Evolutionary conservation across 2,797 vertebrate genomes (phyloP).

Genomic region (Myiotriccus ornatus): DNA sequence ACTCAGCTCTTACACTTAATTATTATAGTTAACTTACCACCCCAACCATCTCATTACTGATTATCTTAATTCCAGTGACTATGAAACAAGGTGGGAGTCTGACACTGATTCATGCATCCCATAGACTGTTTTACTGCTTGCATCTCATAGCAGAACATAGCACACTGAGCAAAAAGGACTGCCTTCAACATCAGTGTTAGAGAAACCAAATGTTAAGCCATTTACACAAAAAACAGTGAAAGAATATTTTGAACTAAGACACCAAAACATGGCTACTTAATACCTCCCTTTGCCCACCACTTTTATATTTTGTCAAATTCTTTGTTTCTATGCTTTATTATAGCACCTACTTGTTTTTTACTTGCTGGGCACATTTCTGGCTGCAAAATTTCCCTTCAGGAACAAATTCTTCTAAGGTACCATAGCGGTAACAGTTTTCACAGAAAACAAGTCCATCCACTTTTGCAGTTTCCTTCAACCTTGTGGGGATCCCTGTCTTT

Average conservation of each 20-base stretch:
- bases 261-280: background rate
- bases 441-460: slow-evolving; percentile 80
- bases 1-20: background rate
- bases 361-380: slow-evolving; percentile 79
- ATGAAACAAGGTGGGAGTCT: slow-evolving; percentile 6
- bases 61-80: slow-evolving; percentile 2
- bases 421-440: slow-evolving; percentile 82
- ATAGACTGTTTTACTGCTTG: background rate
- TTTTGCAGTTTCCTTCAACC: slow-evolving; percentile 76
- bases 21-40: background rate
- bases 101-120: slow-evolving; percentile 17
- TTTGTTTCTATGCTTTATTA: background rate
- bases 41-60: slow-evolving; percentile 11
- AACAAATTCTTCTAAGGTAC: slow-evolving; percentile 78
- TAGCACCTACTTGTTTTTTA: slow-evolving; percentile 81
- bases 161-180: background rate
- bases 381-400: slow-evolving; percentile 81
- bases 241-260: background rate
- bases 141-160: background rate
- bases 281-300: background rate
- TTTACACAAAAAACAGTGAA: background rate
- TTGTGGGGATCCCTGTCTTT: slow-evolving; percentile 72
- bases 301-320: background rate
- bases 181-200: background rate
- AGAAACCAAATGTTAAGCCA: background rate